Evolutionary conservation across 92 coral and sea anemone genomes (phyloP), one percentile per base, ranked within the genome.

Genomic region (Bergia puertoricense): DNA sequence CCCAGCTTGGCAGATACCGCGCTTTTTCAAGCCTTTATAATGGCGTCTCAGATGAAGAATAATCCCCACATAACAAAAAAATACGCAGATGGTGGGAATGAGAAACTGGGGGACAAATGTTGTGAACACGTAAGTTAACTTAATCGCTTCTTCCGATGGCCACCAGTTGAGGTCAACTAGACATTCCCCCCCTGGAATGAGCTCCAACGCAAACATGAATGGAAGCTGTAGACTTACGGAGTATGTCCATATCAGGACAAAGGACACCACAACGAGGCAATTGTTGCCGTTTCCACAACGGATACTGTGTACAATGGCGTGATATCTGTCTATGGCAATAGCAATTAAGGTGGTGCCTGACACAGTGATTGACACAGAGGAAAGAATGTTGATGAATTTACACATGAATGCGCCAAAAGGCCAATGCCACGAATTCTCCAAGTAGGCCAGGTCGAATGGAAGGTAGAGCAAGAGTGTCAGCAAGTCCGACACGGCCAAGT

Each of bases 331-430:
- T 57, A 85, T 69, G 30, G 95, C 92, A 45, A 94, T 94, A 48
- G 94, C 94, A 6, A 89, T 92, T 39, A 94, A 85, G 51, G 94
- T 92, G 9, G 92, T 57, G 36, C 97, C 97, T 9, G 97, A 94
- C 3, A 94, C 97, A 30, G 95, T 94, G 2, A 94, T 93, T 2
- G 97, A 94, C 40, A 94, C 72, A 23, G 92, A 82, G 51, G 82
- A 91, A 44, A 93, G 82, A 42, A 90, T 88, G 86, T 93, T 94
- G 75, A 94, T 94, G 54, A 94, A 79, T 88, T 94, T 94, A 46
- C 97, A 94, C 92, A 93, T 84, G 66, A 92, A 92, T 20, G 89
- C 86, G 20, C 97, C 97, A 75, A 94, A 94, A 11, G 93, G 95
- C 97, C 97, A 94, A 22, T 86, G 89, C 72, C 91, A 93, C n/a